Percentiles rank a stretch among this genome's conserved stretches.
Evolutionary conservation across 2,888 invertebrate genomes (phyloP).

Genomic region (Dasysyrphus albostriatus): DNA sequence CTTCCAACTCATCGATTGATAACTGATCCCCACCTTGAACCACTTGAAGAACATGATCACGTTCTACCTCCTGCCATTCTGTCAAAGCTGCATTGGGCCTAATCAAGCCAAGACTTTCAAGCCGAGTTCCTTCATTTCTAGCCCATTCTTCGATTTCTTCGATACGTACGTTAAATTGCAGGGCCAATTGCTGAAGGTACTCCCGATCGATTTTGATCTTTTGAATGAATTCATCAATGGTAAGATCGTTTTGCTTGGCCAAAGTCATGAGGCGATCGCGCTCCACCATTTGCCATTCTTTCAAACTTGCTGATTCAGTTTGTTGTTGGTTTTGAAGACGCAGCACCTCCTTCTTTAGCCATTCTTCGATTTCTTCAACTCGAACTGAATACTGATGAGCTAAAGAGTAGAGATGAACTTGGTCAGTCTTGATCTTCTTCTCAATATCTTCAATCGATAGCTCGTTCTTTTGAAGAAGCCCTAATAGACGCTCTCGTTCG

Average conservation of each 20-base stretch:
- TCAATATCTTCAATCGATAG: slow-evolving; percentile 81
- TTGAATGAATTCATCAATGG: slow-evolving; percentile 78
- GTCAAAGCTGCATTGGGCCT: slow-evolving; percentile 81
- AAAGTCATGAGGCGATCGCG: slow-evolving; percentile 80
- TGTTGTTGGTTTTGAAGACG: slow-evolving; percentile 80
- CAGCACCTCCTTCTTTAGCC: slow-evolving; percentile 81
- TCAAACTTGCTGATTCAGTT: slow-evolving; percentile 80
- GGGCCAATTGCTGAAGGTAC: slow-evolving; percentile 79
- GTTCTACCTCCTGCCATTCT: slow-evolving; percentile 82
- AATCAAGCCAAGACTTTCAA: slow-evolving; percentile 81
- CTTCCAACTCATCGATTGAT: slow-evolving; percentile 82
- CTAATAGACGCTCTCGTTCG: slow-evolving; percentile 80
- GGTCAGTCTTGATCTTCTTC: slow-evolving; percentile 79
- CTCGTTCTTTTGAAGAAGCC: slow-evolving; percentile 80
- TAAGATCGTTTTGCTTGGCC: slow-evolving; percentile 78
- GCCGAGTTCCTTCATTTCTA: slow-evolving; percentile 79
- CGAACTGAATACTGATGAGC: slow-evolving; percentile 82
- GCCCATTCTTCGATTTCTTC: slow-evolving; percentile 82
- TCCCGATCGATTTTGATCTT: slow-evolving; percentile 79
- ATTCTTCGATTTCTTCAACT: slow-evolving; percentile 82
- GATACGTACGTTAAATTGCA: slow-evolving; percentile 80
- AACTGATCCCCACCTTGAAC: slow-evolving; percentile 80
- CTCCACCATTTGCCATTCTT: slow-evolving; percentile 82
- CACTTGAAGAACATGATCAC: slow-evolving; percentile 81
- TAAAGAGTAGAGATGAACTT: slow-evolving; percentile 80